phyloP scores from a whole-genome alignment of 2,797 vertebrate species.

The Chaunax sp. region DNA sequence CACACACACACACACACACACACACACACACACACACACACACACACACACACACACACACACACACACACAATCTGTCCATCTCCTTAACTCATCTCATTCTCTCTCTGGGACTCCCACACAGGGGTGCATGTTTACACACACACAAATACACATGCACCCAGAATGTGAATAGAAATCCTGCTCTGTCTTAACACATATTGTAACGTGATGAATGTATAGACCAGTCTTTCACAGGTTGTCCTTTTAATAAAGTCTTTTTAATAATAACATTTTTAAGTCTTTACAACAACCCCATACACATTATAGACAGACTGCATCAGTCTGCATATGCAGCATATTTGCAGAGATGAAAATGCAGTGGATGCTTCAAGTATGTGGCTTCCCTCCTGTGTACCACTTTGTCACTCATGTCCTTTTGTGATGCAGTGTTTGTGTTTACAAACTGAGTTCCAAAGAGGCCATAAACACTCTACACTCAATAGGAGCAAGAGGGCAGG shows the following conservation, averaged over 20 bases:
- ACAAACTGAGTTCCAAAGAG: slow-evolving; percentile 72
- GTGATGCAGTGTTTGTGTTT: slow-evolving; percentile 73
- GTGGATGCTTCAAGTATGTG: slow-evolving; percentile 58
- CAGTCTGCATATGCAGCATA: slow-evolving; percentile 7
- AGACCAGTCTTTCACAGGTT: slow-evolving; percentile 16
- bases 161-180: slow-evolving; percentile 10
- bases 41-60: slow-evolving; percentile 44
- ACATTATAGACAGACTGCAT: slow-evolving; percentile 6
- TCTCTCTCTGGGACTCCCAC: slow-evolving; percentile 53
- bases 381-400: slow-evolving; percentile 27
- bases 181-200: slow-evolving; percentile 1
- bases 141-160: slow-evolving; percentile 13
- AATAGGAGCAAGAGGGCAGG: slow-evolving; percentile 70
- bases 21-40: slow-evolving; percentile 37
- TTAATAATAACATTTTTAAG: slow-evolving; percentile 6
- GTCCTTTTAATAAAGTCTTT: too few species aligned
- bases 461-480: slow-evolving; percentile 69
- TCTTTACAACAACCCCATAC: neutral
- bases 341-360: slow-evolving; percentile 53
- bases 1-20: slow-evolving; percentile 45
- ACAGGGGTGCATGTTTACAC: slow-evolving; percentile 32
- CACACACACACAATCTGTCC: slow-evolving; percentile 49
- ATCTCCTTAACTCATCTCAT: slow-evolving; percentile 65
- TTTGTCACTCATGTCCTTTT: slow-evolving; percentile 55
- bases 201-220: slow-evolving; percentile 1